A percentile compares a stretch with the other conserved stretches of the same genome.
phyloP scores from a whole-genome alignment of 2,113 vertebrate species.

The Rhabdornis inornatus region DNA sequence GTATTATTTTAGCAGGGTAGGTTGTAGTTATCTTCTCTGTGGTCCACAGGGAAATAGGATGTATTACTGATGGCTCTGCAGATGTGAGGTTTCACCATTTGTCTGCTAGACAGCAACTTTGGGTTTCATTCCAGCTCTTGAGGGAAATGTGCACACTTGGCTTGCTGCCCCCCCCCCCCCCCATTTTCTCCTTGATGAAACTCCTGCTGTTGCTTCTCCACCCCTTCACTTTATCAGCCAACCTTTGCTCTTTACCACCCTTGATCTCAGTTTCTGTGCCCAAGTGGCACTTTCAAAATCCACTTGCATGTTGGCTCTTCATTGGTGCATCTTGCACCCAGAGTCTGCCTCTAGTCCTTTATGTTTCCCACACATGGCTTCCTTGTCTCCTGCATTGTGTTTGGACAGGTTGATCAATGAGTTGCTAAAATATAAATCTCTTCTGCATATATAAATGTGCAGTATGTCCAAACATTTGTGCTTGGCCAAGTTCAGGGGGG shows the following conservation, averaged over 20 bases:
- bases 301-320: background rate
- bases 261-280: background rate
- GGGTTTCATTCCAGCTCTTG: conserved; percentile 9
- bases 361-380: background rate
- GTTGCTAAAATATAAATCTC: background rate
- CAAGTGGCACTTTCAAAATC: background rate
- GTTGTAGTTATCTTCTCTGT: background rate
- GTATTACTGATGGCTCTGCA: background rate
- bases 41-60: background rate
- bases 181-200: background rate
- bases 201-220: background rate
- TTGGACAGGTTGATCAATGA: background rate
- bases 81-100: background rate
- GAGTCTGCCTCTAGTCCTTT: background rate
- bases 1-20: background rate
- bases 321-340: background rate
- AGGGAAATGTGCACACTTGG: background rate
- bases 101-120: background rate
- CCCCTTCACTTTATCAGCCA: background rate
- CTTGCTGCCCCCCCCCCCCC: background rate
- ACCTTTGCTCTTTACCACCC: background rate
- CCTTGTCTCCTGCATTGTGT: background rate
- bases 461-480: background rate
- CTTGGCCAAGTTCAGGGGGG: background rate
- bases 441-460: background rate